These are phyloP conservation scores for Drosophila albomicans DNA, from an alignment of 1,140 invertebrate genomes.

Conservation along the genomic window DNA sequence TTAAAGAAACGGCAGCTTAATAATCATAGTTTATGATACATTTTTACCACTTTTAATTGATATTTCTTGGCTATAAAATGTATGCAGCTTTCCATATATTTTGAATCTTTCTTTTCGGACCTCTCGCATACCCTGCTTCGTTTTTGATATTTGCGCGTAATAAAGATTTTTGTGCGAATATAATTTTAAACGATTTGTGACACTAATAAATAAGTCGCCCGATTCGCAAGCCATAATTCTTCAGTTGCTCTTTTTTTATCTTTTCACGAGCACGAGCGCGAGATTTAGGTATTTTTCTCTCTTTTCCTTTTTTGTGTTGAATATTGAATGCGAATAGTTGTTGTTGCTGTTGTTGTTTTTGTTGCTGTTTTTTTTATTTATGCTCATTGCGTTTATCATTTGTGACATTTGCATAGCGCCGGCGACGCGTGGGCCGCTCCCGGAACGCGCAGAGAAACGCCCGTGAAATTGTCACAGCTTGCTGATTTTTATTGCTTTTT, in stretches of 20 bases:
- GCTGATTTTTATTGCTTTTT: conserved; percentile 62
- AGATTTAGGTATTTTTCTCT: conserved; percentile 31
- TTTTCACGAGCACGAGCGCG: conserved; percentile 14
- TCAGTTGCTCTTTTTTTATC: conserved; percentile 22
- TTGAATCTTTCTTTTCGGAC: too few species aligned
- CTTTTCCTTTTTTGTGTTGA: conserved; percentile 36
- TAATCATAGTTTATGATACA: too few species aligned
- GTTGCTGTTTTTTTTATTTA: conserved; percentile 70
- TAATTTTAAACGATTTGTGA: conserved; percentile 73
- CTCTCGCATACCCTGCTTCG: not conserved
- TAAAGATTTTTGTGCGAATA: conserved; percentile 8
- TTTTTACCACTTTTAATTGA: too few species aligned
- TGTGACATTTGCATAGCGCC: conserved; percentile 80
- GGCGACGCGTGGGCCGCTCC: conserved; percentile 45
- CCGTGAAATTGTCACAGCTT: conserved; percentile 75
- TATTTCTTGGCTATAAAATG: not conserved
- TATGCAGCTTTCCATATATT: too few species aligned
- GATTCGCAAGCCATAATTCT: conserved; percentile 45
- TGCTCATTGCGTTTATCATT: conserved; percentile 82
- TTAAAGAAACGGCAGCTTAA: too few species aligned
- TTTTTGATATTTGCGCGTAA: not conserved
- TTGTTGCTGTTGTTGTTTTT: conserved; percentile 17
- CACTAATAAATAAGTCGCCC: conserved; percentile 76
- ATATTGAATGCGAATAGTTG: conserved; percentile 18
- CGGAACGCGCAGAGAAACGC: conserved; percentile 29